These are phyloP conservation scores for Nixonia krombeini DNA, from an alignment of 1,140 invertebrate species.

Conservation along the genomic window DNA sequence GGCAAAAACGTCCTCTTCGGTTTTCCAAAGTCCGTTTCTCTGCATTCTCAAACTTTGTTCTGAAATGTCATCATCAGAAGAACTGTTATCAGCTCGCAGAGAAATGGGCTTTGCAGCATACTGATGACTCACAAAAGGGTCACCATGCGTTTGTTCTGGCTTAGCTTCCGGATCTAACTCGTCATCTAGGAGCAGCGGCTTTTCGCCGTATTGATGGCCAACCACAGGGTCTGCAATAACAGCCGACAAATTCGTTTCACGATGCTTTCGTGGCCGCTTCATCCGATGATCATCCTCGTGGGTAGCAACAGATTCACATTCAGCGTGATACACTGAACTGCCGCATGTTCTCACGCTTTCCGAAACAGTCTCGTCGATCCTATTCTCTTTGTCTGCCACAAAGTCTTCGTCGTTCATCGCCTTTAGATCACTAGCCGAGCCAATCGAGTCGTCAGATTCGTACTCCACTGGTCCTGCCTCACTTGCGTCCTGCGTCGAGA, in stretches of 20 bases:
- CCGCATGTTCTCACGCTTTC: constrained; percentile 79
- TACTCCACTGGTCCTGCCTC: constrained; percentile 46
- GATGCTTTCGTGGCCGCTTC: constrained; percentile 38
- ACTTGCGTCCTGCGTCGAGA: constrained; percentile 21
- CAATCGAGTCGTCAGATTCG: constrained; percentile 80
- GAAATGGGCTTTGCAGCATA: constrained; percentile 51
- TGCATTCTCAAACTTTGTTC: too few relatives aligned
- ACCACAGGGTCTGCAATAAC: constrained; percentile 71
- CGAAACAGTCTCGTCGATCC: constrained; percentile 76
- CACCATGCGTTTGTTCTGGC: constrained; percentile 63
- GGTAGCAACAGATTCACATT: constrained; percentile 79
- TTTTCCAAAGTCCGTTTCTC: constrained; percentile 60
- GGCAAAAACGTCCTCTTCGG: constrained; percentile 80
- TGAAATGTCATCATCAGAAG: constrained; percentile 62
- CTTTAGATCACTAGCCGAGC: constrained; percentile 81
- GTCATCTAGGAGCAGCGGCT: constrained; percentile 84
- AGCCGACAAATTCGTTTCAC: constrained; percentile 27
- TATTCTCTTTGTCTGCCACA: constrained; percentile 52
- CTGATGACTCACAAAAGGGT: constrained; percentile 64
- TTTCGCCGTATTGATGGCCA: constrained; percentile 85
- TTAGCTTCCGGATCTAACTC: constrained; percentile 79
- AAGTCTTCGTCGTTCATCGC: constrained; percentile 75
- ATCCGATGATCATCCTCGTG: constrained; percentile 74
- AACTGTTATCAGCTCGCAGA: constrained; percentile 46
- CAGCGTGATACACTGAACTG: constrained; percentile 80